Evolutionary conservation across 2,113 vertebrate species (phyloP), one percentile per base, ranked within the genome.

Genomic region (Propithecus coquereli): DNA sequence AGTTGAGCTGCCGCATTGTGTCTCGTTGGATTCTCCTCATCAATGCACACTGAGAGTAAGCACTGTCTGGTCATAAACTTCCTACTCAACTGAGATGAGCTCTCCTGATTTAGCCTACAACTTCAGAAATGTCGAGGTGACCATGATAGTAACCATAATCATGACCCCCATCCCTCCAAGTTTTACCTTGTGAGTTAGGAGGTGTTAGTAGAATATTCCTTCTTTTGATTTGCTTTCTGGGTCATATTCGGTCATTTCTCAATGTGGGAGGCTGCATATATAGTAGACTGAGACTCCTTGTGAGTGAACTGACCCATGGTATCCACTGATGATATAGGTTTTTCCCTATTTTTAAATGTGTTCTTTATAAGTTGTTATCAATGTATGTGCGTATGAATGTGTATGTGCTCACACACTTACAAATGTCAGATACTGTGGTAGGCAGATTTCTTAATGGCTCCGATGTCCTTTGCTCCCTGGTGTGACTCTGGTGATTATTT

Each of bases 61-160:
- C 40, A 11, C 34, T 32, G 43, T 12, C 27, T 40, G 14, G 14
- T 34, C 70, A 61, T 6, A 7, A 7, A 2, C 25, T 27, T 91
- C 34, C 59, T 52, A 0, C 9, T 59, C 25, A 4, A 2, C 0
- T 47, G 13, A 84, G 37, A 23, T 70, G 65, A 54, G 20, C 25
- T 61, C 12, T 8, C 17, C 73, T 66, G 37, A 40, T 40, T 61
- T 57, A 80, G 43, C 13, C 52, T 12, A 5, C 5, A 4, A 0
- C 32, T 27, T 54, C 23, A 27, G 66, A 50, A 57, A 17, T 43
- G 16, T 27, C 34, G 37, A 32, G 43, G 40, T 12, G 63, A 61
- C 66, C 9, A 3, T 2, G 8, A 14, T 0, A 11, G 4, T 2
- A 43, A 6, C 8, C 8, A 17, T 11, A 1, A 10, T 25, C 23